A percentile compares a stretch with the other conserved stretches of the same genome.
phyloP scores from a whole-genome alignment of 2,113 vertebrate genomes.

The Geococcyx californianus region DNA sequence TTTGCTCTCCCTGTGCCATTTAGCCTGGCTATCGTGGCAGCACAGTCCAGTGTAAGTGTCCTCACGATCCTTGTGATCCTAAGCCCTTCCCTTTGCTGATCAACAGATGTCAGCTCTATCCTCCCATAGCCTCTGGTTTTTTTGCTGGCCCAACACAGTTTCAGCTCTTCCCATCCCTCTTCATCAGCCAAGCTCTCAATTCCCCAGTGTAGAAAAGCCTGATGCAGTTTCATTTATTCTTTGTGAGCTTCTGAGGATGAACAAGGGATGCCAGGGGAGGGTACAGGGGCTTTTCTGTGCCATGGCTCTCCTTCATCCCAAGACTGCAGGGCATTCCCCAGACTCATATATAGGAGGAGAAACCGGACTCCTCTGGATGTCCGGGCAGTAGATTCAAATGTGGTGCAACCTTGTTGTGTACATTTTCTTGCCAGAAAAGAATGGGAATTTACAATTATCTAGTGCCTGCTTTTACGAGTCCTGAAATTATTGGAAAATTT shows the following conservation, averaged over 20 bases:
- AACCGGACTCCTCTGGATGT: not conserved
- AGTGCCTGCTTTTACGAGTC: not conserved
- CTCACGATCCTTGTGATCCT: rapidly evolving
- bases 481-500: conserved; percentile 37
- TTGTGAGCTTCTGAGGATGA: not conserved
- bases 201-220: not conserved
- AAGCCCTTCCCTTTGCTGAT: not conserved
- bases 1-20: not conserved
- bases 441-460: not conserved
- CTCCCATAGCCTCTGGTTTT: rapidly evolving
- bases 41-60: rapidly evolving
- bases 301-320: not conserved
- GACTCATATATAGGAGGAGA: not conserved
- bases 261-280: not conserved
- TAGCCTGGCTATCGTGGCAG: not conserved
- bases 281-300: not conserved
- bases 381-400: not conserved
- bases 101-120: not conserved
- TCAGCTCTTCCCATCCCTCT: not conserved
- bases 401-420: not conserved
- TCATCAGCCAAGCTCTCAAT: not conserved
- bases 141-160: not conserved
- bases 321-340: not conserved
- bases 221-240: not conserved
- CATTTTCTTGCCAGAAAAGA: not conserved